phyloP scores from a whole-genome alignment of 2,797 vertebrate species.

The Gymnocypris eckloni region DNA sequence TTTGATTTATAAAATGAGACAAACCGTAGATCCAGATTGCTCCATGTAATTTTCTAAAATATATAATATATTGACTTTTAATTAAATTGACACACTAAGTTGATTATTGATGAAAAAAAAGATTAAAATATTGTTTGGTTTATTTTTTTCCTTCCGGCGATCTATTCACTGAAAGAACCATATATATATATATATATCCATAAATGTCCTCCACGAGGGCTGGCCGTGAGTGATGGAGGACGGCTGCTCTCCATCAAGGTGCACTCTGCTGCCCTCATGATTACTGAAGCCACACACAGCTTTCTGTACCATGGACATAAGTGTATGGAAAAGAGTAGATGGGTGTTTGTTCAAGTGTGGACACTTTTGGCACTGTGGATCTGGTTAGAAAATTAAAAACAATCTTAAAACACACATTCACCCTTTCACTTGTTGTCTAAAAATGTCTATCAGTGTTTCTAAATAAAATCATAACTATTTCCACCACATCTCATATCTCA shows the following conservation, averaged over 20 bases:
- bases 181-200: too few species aligned
- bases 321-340: neutral
- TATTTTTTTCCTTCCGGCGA: too few species aligned
- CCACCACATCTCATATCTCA: neutral
- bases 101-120: too few species aligned
- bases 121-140: too few species aligned
- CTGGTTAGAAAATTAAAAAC: neutral
- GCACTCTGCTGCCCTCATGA: conserved; percentile 54
- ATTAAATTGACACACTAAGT: too few species aligned
- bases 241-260: conserved; percentile 49
- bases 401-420: neutral
- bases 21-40: too few species aligned
- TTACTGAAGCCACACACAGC: conserved; percentile 33
- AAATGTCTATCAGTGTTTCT: neutral
- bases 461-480: neutral
- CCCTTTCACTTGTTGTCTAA: neutral
- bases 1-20: too few species aligned
- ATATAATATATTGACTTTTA: too few species aligned
- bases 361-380: neutral
- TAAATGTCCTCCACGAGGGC: conserved; percentile 12
- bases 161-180: too few species aligned
- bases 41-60: too few species aligned
- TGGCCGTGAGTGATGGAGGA: conserved; percentile 56
- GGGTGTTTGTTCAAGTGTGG: neutral
- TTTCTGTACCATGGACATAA: neutral